Conservation (phyloP, 2,888 invertebrate genomes). For the Bugula neritina region DNA sequence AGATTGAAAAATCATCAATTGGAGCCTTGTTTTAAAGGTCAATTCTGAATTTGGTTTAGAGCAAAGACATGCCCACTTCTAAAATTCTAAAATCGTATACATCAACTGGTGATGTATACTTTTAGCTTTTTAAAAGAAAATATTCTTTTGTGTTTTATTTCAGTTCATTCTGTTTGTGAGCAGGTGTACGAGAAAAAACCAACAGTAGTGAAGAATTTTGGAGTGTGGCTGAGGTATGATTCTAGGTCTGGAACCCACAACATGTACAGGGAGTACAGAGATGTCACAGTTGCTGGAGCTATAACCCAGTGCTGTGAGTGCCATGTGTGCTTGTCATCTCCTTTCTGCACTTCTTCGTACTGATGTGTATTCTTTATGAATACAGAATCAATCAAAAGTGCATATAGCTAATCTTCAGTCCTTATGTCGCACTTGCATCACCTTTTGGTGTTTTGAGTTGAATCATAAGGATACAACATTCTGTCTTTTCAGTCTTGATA, state of each 20-base stretch:
- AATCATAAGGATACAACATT: neutral
- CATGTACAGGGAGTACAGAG: conserved; percentile 98
- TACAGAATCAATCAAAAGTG: neutral
- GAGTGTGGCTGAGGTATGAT: conserved; percentile 98
- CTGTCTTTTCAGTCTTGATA: too few species aligned
- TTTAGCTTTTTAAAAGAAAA: too few species aligned
- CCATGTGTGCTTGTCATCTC: neutral
- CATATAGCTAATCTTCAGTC: neutral
- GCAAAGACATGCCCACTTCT: too few species aligned
- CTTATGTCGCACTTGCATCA: conserved; percentile 7
- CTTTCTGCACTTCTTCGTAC: neutral
- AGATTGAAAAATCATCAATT: too few species aligned
- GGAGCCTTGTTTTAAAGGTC: too few species aligned
- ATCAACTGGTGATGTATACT: too few species aligned
- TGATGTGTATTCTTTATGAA: neutral
- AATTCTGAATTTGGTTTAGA: too few species aligned
- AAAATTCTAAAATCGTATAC: too few species aligned
- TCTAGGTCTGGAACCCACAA: conserved; percentile 98
- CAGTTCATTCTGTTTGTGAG: too few species aligned
- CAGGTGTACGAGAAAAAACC: conserved; percentile 83
- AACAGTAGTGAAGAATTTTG: conserved; percentile 94
- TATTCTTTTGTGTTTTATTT: too few species aligned
- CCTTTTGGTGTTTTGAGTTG: conserved; percentile 9
- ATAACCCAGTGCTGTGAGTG: conserved; percentile 83
- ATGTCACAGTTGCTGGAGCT: conserved; percentile 87